Conservation (phyloP, 2,888 invertebrate genomes). For the Oscheius sp. region DNA sequence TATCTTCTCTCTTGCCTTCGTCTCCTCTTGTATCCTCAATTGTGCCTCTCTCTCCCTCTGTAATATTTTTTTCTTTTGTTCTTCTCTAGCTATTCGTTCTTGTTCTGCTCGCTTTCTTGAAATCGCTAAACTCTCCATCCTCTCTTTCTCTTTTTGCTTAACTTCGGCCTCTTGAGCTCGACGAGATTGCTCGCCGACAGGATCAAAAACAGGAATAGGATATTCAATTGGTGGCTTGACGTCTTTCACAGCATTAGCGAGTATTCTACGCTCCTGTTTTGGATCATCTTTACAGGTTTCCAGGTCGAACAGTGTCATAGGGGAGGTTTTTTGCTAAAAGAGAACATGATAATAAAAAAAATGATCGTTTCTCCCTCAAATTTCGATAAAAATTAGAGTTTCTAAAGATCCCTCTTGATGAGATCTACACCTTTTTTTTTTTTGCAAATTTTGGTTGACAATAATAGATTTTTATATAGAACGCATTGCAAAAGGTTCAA, state of each 20-base stretch:
- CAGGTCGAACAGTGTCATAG: conserved; percentile 34
- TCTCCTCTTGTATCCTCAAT: conserved; percentile 3
- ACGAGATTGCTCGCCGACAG: conserved; percentile 39
- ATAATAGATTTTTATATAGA: neutral
- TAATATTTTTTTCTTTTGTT: conserved; percentile 13
- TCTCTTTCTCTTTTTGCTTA: conserved; percentile 8
- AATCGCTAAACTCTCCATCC: conserved; percentile 20
- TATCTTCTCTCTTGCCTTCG: neutral
- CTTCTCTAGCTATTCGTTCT: conserved; percentile 9
- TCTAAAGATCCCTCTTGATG: too few species aligned
- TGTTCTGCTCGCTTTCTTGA: conserved; percentile 24
- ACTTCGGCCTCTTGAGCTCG: conserved; percentile 9
- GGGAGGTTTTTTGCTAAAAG: conserved; percentile 42
- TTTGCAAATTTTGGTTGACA: neutral
- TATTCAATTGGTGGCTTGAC: conserved; percentile 37
- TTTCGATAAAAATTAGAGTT: neutral
- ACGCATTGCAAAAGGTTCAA: neutral
- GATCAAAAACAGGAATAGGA: conserved; percentile 52
- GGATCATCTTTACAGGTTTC: conserved; percentile 3
- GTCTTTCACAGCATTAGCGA: conserved; percentile 37
- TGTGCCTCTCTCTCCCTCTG: neutral
- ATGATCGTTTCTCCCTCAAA: too few species aligned
- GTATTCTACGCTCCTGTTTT: neutral
- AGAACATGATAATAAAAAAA: neutral
- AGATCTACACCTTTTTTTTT: too few species aligned